These are phyloP conservation scores for Phaethornis superciliosus DNA, from an alignment of 2,113 vertebrate genomes.

Conservation along the genomic window DNA sequence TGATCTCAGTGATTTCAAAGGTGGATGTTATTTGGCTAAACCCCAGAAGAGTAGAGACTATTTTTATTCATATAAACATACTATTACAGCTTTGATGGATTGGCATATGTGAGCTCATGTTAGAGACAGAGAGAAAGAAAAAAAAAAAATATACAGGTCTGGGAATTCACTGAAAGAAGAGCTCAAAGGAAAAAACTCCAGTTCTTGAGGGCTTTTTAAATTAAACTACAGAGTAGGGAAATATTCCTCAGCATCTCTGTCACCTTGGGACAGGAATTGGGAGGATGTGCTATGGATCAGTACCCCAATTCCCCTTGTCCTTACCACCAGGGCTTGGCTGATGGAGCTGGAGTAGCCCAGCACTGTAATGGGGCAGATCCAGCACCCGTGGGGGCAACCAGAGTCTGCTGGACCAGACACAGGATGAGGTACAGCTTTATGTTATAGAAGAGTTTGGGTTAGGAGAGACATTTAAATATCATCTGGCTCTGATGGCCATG, in stretches of 20 bases:
- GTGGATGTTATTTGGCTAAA: neutral
- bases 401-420: neutral
- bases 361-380: fast-evolving
- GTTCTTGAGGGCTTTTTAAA: neutral
- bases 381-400: neutral
- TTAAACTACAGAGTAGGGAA: neutral
- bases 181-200: neutral
- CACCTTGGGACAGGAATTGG: fast-evolving
- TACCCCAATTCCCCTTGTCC: neutral
- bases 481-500: no score
- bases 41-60: neutral
- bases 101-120: neutral
- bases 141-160: neutral
- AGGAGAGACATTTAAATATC: no score
- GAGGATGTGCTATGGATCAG: neutral
- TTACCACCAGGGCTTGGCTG: fast-evolving
- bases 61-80: neutral
- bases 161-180: neutral
- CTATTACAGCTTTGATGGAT: neutral
- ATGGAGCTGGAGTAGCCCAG: neutral
- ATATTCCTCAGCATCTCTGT: no score
- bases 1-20: neutral
- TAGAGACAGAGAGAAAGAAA: neutral
- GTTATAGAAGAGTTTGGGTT: no score
- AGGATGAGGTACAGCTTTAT: fast-evolving